A percentile compares a stretch with the other conserved stretches of the same genome.
Evolutionary conservation across 92 coral and sea anemone genomes (phyloP).

Genomic region (Plumapathes pennacea): DNA sequence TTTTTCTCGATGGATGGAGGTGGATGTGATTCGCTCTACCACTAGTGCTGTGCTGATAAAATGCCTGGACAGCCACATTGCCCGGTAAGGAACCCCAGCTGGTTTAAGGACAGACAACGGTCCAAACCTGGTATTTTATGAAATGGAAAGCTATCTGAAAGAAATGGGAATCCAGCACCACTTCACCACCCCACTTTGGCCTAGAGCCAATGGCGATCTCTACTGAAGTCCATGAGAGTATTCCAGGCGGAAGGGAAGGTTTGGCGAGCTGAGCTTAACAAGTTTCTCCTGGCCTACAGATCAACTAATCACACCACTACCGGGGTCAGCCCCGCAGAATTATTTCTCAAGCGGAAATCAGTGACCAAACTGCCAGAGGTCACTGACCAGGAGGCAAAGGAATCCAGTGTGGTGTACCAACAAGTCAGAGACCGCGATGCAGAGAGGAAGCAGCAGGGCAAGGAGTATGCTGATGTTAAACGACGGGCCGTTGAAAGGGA

Average conservation of each 20-base stretch:
- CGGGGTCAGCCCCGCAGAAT: conserved; percentile 17
- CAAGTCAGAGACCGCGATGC: conserved; percentile 28
- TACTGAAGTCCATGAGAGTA: conserved; percentile 32
- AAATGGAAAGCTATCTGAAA: conserved; percentile 6
- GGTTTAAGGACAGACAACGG: conserved; percentile 40
- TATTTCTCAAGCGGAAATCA: conserved; percentile 2
- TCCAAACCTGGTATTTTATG: conserved; percentile 24
- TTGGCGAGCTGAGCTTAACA: conserved; percentile 34
- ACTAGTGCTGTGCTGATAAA: conserved; percentile 18
- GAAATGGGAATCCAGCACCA: conserved; percentile 16
- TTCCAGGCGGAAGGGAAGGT: conserved; percentile 16
- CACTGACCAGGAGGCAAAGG: background rate
- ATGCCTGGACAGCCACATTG: conserved; percentile 39
- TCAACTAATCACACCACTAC: conserved; percentile 21
- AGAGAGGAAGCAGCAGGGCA: conserved; percentile 33
- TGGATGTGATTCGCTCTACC: conserved; percentile 35
- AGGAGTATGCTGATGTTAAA: conserved; percentile 37
- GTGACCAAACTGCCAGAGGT: conserved; percentile 8
- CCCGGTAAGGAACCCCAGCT: conserved; percentile 29
- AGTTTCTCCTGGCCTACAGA: conserved; percentile 18
- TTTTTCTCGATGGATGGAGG: conserved; percentile 54
- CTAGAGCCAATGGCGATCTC: conserved; percentile 39
- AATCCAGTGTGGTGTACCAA: background rate
- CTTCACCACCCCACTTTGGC: conserved; percentile 49
- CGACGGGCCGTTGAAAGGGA: conserved; percentile 18